A percentile compares a stretch with the other conserved stretches of the same genome.
Evolutionary conservation across 2,888 invertebrate species (phyloP).

Genomic region (Asteroscopus sphinx): DNA sequence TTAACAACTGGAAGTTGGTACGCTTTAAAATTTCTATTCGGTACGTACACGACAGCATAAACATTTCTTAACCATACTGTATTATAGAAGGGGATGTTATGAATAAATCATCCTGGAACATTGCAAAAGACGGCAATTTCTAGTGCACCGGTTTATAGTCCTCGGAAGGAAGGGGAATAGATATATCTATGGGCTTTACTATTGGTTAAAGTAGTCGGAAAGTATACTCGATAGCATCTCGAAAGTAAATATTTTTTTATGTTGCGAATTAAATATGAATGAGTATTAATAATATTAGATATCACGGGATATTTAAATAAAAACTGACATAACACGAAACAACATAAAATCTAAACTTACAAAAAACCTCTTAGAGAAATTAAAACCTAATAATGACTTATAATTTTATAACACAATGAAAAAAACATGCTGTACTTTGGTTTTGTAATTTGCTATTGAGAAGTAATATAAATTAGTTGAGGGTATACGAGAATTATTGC

Average conservation of each 20-base stretch:
- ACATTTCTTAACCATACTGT: conserved; percentile 57
- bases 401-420: too few relatives aligned
- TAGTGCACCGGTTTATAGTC: conserved; percentile 68
- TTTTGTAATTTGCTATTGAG: too few relatives aligned
- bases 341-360: too few relatives aligned
- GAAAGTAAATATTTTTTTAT: background rate
- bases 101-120: conserved; percentile 73
- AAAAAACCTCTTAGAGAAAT: too few relatives aligned
- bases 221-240: conserved; percentile 21
- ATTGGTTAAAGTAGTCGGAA: conserved; percentile 20
- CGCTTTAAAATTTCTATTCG: conserved; percentile 56
- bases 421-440: too few relatives aligned
- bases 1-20: conserved; percentile 49
- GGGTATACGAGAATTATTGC: too few relatives aligned
- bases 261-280: too few relatives aligned
- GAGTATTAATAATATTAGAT: too few relatives aligned
- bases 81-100: conserved; percentile 65
- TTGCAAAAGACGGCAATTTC: conserved; percentile 73
- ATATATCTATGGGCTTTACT: conserved; percentile 53
- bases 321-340: too few relatives aligned
- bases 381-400: too few relatives aligned
- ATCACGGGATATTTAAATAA: too few relatives aligned
- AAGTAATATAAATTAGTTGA: too few relatives aligned
- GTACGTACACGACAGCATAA: conserved; percentile 54
- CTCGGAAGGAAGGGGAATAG: conserved; percentile 63